phyloP scores from a whole-genome alignment of 2,888 invertebrate genomes.

The Ditylenchus weischeri region DNA sequence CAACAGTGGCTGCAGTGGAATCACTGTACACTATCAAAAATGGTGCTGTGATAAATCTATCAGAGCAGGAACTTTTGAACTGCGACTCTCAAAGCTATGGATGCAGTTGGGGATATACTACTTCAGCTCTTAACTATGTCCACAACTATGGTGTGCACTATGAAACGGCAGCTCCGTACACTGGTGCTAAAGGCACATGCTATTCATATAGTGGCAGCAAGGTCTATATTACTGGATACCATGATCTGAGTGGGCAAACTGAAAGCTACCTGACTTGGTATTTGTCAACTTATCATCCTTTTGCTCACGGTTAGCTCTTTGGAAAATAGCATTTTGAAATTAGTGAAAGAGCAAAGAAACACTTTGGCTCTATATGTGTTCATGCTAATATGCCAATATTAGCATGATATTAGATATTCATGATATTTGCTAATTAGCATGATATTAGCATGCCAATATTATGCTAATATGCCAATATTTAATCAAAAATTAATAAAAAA shows the following conservation, averaged over 20 bases:
- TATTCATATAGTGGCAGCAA: neutral
- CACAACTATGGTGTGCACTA: neutral
- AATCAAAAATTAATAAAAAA: too few relatives aligned
- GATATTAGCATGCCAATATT: too few relatives aligned
- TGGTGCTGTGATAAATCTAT: neutral
- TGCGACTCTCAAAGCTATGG: neutral
- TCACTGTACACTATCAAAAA: neutral
- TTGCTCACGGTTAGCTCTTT: neutral
- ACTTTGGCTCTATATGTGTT: too few relatives aligned
- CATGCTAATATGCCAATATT: too few relatives aligned
- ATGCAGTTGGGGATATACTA: conserved; percentile 8
- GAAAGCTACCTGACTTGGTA: neutral
- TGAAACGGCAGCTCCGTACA: conserved; percentile 4
- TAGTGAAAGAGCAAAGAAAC: too few relatives aligned
- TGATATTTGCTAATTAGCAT: too few relatives aligned
- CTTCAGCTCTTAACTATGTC: neutral
- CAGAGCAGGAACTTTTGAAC: conserved; percentile 8
- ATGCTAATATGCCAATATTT: too few relatives aligned
- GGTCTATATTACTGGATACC: neutral
- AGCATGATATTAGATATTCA: too few relatives aligned
- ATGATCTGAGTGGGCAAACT: neutral
- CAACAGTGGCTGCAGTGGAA: conserved; percentile 13
- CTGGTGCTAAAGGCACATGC: neutral
- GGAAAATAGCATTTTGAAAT: too few relatives aligned
- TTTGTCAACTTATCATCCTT: neutral